phyloP scores from a whole-genome alignment of 2,888 invertebrate species.

The Diogma glabrata region DNA sequence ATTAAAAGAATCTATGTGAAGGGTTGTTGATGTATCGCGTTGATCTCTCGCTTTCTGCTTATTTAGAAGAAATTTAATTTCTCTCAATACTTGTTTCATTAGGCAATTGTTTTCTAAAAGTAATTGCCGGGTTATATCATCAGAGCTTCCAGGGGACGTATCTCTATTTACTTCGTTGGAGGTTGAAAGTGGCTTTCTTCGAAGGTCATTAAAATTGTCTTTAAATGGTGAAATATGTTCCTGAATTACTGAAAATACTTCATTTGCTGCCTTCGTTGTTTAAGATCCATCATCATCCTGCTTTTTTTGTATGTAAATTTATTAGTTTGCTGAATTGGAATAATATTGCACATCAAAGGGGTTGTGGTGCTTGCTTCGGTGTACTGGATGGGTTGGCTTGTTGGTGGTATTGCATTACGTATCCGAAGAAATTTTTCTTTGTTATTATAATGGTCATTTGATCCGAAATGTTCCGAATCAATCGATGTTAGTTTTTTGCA shows the following conservation, averaged over 20 bases:
- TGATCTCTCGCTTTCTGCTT: background rate
- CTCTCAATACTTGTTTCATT: background rate
- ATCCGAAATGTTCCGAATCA: background rate
- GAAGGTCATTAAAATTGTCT: too few species aligned
- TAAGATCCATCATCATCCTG: too few species aligned
- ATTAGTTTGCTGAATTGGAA: too few species aligned
- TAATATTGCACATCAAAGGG: background rate
- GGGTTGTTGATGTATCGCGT: too few species aligned
- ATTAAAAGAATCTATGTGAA: too few species aligned
- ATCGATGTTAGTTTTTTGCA: background rate
- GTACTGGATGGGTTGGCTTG: background rate
- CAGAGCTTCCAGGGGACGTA: background rate
- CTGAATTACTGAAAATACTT: too few species aligned
- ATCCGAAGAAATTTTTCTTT: background rate
- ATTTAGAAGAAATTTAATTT: background rate
- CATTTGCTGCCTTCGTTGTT: too few species aligned
- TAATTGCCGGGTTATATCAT: background rate
- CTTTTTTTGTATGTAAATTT: background rate
- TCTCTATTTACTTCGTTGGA: background rate
- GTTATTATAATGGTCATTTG: background rate
- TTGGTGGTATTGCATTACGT: background rate
- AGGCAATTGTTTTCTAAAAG: background rate
- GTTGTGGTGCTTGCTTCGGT: background rate
- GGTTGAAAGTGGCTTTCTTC: background rate
- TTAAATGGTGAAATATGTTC: too few species aligned